These are phyloP conservation scores for Danaus plexippus DNA, from an alignment of 1,140 invertebrate genomes.

Conservation along the genomic window DNA sequence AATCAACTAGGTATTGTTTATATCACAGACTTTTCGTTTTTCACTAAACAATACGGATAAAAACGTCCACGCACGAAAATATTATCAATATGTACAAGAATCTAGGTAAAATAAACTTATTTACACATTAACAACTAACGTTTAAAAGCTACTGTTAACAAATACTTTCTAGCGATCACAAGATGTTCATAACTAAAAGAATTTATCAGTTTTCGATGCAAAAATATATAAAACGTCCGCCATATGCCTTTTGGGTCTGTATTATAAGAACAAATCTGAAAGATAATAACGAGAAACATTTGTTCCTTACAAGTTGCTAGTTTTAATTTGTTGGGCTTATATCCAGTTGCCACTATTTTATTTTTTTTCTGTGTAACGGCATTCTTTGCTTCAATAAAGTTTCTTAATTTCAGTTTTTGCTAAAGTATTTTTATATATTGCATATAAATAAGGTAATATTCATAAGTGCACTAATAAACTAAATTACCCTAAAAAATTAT, in stretches of 20 bases:
- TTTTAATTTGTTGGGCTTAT: conserved; percentile 43
- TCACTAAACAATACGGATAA: conserved; percentile 69
- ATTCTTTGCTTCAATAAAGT: conserved; percentile 5
- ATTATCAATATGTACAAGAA: conserved; percentile 68
- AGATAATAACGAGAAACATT: conserved; percentile 6
- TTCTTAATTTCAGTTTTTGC: neutral
- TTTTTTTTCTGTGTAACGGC: conserved; percentile 37
- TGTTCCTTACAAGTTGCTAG: conserved; percentile 6
- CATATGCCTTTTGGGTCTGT: conserved; percentile 71
- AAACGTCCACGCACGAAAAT: conserved; percentile 71
- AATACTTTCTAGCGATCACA: conserved; percentile 69
- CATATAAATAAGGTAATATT: no score
- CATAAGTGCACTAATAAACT: no score
- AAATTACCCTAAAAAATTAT: no score
- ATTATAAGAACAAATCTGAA: conserved; percentile 39
- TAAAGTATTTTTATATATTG: no score
- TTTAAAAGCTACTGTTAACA: conserved; percentile 69
- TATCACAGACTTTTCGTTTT: conserved; percentile 73
- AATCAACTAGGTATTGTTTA: conserved; percentile 71
- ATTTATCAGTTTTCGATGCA: conserved; percentile 72
- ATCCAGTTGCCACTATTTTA: conserved; percentile 58
- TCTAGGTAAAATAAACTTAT: conserved; percentile 68
- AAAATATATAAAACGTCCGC: conserved; percentile 73
- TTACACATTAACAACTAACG: conserved; percentile 71
- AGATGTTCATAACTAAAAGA: conserved; percentile 72